Conservation (phyloP, 2,113 vertebrate genomes). For the Halcyon senegalensis region DNA sequence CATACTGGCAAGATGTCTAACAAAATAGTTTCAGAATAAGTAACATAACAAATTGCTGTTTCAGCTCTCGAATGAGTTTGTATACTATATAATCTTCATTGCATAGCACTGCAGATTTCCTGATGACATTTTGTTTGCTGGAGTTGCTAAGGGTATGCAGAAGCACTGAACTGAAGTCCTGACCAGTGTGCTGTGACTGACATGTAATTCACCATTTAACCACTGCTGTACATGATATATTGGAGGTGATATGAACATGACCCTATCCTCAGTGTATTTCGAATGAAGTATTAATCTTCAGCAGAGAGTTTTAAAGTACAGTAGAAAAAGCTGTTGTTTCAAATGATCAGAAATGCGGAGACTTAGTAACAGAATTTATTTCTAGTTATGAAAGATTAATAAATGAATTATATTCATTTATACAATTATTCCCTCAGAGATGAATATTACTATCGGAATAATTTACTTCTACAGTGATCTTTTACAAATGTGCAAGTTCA, state of each 20-base stretch:
- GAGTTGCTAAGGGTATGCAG: not conserved
- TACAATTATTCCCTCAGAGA: not conserved
- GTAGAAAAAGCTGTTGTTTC: not conserved
- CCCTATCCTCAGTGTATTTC: not conserved
- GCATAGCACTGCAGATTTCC: not conserved
- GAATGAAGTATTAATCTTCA: constrained; percentile 8
- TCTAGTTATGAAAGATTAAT: not conserved
- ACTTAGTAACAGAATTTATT: not conserved
- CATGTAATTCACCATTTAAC: constrained; percentile 3
- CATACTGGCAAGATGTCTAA: not conserved
- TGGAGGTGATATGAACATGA: not conserved
- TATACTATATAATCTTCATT: not conserved
- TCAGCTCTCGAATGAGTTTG: not conserved
- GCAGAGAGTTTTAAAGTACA: not conserved
- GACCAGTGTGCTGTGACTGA: constrained; percentile 4
- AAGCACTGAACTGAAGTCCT: not conserved
- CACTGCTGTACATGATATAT: not conserved
- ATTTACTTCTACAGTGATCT: not conserved
- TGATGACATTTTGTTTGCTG: constrained; percentile 5
- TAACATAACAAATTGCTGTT: not conserved
- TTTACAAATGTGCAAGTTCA: not conserved
- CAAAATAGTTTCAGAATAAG: constrained; percentile 21
- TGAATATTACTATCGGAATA: not conserved
- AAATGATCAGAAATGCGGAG: not conserved
- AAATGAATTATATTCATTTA: not conserved